Base-by-base conservation (phyloP, 1,140 invertebrate genomes). In the Armadillidium nasatum region DNA sequence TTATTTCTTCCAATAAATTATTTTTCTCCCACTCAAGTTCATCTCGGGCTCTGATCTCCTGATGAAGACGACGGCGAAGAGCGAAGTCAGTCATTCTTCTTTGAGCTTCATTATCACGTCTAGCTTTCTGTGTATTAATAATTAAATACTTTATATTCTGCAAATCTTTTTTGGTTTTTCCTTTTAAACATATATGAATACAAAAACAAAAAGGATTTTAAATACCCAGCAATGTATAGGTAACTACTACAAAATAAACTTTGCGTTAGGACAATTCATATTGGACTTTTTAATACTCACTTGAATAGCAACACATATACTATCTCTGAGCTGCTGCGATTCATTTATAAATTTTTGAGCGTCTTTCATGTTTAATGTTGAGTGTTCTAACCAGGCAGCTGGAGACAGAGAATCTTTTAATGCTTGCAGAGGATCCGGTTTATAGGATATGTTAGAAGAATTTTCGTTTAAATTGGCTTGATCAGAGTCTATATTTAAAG, bases 1-100 rank as follows among this genome's bases (percentile, higher is more conserved):
- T 60, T 23, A 78, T 78, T 44, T 78, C 77, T 23, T 76, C 71
- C 44, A 78, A 19, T 0, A 78, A 54, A 10, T 67, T 43, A 33
- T 78, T 71, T 46, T 76, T 78, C 54, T 78, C 73, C 77, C 77
- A 78, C 60, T 78, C 73, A 11, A 78, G 74, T 10, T 78, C 77
- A 43, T 78, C 77, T 33, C 72, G 71, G 7, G 77, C 74, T 7
- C 77, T 70, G 11, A 70, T 75, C 44, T 78, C 77, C 45, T 78
- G 71, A 21, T 78, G 74, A 13, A 76, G 71, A 11, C 77, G 74
- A 33, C 74, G 46, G 19, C 77, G 77, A n/a, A 78, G 21, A 11
- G 74, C 71, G n/a, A 73, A 78, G 71, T 78, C 77, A 6, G 77
- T 76, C 10, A 73, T 45, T 50, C 73, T 78, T 74, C 73, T 74